phyloP scores from a whole-genome alignment of 2,113 vertebrate species.

The Vombatus ursinus region DNA sequence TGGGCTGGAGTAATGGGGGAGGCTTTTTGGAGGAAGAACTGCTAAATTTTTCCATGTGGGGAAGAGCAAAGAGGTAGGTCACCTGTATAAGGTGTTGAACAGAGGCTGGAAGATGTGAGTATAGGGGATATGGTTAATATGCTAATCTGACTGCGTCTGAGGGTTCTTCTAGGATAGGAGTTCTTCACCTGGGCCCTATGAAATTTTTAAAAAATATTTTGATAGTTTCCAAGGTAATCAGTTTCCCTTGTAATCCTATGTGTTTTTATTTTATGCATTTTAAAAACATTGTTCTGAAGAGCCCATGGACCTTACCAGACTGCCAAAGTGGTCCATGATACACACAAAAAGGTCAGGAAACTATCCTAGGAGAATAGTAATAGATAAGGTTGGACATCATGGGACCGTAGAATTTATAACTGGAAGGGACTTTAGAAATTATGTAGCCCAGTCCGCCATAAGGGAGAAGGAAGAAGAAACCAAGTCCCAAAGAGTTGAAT shows the following conservation, averaged over 20 bases:
- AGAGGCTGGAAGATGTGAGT: background rate
- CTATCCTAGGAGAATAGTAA: background rate
- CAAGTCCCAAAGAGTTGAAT: background rate
- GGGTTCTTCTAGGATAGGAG: background rate
- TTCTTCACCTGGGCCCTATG: background rate
- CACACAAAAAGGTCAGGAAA: background rate
- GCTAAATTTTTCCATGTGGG: background rate
- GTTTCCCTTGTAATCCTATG: background rate
- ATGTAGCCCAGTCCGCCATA: background rate
- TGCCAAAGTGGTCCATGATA: background rate
- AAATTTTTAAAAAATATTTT: background rate
- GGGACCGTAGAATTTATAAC: background rate
- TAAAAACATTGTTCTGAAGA: background rate
- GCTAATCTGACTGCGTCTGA: background rate
- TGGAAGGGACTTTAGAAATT: background rate
- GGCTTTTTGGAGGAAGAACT: slow-evolving; percentile 4
- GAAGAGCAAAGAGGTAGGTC: background rate
- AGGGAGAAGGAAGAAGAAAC: too few relatives aligned
- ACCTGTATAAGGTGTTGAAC: background rate
- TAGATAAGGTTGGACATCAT: background rate
- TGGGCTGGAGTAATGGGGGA: slow-evolving; percentile 53
- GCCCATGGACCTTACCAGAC: background rate
- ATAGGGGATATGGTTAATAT: background rate
- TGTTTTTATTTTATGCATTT: background rate
- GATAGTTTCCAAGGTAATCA: background rate